Base-by-base conservation (phyloP, 2,888 invertebrate species). In the Rotaria sp. region DNA sequence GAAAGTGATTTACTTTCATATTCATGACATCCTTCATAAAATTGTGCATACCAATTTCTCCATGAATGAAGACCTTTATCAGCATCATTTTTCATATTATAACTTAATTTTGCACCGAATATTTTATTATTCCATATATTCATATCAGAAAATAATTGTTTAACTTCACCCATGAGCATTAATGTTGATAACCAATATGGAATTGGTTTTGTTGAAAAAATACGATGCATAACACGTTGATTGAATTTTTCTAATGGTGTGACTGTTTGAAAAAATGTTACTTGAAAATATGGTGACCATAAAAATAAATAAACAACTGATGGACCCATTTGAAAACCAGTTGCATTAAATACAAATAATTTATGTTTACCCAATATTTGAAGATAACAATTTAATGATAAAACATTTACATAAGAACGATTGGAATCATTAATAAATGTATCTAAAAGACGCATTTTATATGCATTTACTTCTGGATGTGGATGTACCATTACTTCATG, bases 121-220 rank as follows among this genome's bases (percentile, higher is more conserved):
- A 59, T 86, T 84, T 86, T 86, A 85, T 86, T 86, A 50, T 86
- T 86, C 86, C 86, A 86, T 45, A 86, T 55, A 18, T 57, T 26
- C 86, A 86, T 86, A 48, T 86, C 86, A 13, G 86, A 86, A 85
- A 86, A 80, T 45, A 86, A 80, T 84, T 86, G 86, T 48, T 86
- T 75, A 41, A 86, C 86, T 86, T 86, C 86, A 30, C 80, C 75
- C 30, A 52, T 75, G 30, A 86, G 67, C 74, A 80, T 80, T 26
- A 85, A 80, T 41, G 86, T 85, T 11, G 86, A 85, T 57, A 86
- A 18, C 55, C 75, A 86, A 84, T 86, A 86, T 21, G 86, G 86
- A 15, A 86, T 45, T 80, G 67, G 75, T 13, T 59, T 52, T 10
- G 48, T 86, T 24, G 86, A 38, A 38, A 50, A 86, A 1, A 86